Conservation (phyloP, 2,888 invertebrate genomes). For the Megalurothrips usitatus region DNA sequence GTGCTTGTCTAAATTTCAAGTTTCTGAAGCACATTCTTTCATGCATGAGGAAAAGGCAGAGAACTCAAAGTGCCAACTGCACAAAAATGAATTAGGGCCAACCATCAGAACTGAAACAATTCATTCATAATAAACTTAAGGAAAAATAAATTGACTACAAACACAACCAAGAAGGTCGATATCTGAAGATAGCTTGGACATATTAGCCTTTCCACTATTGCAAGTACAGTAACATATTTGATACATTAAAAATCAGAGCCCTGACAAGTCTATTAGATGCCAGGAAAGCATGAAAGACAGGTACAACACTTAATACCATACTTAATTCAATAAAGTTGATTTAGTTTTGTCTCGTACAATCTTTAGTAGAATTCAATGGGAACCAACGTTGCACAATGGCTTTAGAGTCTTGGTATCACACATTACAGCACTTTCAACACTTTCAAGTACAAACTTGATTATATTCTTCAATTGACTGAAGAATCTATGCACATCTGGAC, state of each 20-base stretch:
- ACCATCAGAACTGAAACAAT: too few relatives aligned
- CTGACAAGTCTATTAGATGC: not conserved
- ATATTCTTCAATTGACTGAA: not conserved
- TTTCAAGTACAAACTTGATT: not conserved
- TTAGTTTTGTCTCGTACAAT: not conserved
- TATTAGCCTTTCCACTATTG: not conserved
- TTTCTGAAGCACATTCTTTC: not conserved
- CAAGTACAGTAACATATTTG: not conserved
- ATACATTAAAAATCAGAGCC: not conserved
- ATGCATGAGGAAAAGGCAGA: too few relatives aligned
- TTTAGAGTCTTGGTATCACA: conserved; percentile 20
- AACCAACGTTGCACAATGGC: not conserved
- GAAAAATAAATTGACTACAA: not conserved
- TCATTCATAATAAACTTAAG: not conserved
- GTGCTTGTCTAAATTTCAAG: not conserved
- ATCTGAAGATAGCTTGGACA: not conserved
- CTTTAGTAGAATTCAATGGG: not conserved
- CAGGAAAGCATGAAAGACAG: conserved; percentile 20
- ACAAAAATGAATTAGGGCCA: too few relatives aligned
- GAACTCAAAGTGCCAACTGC: too few relatives aligned
- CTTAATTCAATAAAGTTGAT: not conserved
- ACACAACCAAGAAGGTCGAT: not conserved
- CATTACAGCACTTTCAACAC: not conserved
- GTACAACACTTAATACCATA: conserved; percentile 12
- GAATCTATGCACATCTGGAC: not conserved